Base-by-base conservation (phyloP, 2,113 vertebrate genomes). In the Suricata suricatta region DNA sequence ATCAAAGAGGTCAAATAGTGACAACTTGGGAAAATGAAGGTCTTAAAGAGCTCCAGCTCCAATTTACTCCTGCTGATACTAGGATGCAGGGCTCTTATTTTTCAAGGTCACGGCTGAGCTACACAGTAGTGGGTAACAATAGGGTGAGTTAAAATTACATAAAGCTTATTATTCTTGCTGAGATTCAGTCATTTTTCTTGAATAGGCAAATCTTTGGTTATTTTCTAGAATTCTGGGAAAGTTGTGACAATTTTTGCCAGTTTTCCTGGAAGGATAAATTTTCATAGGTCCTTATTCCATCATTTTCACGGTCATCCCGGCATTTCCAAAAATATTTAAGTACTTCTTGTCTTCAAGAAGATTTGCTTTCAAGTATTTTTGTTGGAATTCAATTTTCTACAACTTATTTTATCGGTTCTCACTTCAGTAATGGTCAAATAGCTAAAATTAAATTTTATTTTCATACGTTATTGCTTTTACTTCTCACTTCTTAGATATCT, bases 401-500 rank as follows among this genome's bases (percentile, higher is more conserved):
- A 11, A 54, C 16, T 88, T 81, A 63, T 97, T 98, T 71, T 89
- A 72, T 71, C 74, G 97, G 44, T 44, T 97, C 19, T 64, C 54
- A 96, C 38, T 98, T 80, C 95, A 98, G 33, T 44, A 97, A 93
- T 91, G 35, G 88, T 38, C 44, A 88, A 47, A 83, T 1, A 88
- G 63, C 27, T 96, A 93, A 98, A 98, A 98, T 97, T 98, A 98
- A 63, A 80, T 84, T 79, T 69, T 47, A 60, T 60, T 63, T 63
- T 84, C n/a, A 91, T 41, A 82, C 97, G 93, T 96, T 89, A 96
- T 66, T 93, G 74, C 76, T 95, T 90, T 96, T 47, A 89, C 31
- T 97, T 98, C 96, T 97, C 92, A 98, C 38, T 5, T 96, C 86
- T 89, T 93, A 63, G 25, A 63, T 96, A 97, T 96, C 96, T 87